Conservation (phyloP, 2,888 invertebrate genomes). For the Prosapia bicincta region DNA sequence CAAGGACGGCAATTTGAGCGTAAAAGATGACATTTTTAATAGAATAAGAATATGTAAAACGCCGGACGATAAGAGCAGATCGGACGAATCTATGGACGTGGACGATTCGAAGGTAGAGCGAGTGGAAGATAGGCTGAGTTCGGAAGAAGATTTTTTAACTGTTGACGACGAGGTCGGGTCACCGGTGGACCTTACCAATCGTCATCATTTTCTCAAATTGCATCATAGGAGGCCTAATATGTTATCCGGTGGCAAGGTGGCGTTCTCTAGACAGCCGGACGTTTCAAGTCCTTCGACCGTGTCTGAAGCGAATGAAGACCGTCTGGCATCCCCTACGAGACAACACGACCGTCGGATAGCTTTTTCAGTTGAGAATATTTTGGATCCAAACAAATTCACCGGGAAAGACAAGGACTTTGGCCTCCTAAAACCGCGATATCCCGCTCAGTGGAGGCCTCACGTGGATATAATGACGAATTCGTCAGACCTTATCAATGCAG, state of each 20-base stretch:
- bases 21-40: slow-evolving; percentile 32
- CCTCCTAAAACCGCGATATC: slow-evolving; percentile 14
- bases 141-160: slow-evolving; percentile 32
- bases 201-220: slow-evolving; percentile 41
- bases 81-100: slow-evolving; percentile 25
- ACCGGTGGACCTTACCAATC: slow-evolving; percentile 49
- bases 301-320: slow-evolving; percentile 20
- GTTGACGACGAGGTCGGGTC: slow-evolving; percentile 40
- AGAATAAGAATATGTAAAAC: slow-evolving; percentile 7
- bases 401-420: slow-evolving; percentile 47
- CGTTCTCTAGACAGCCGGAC: slow-evolving; percentile 36
- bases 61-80: slow-evolving; percentile 13
- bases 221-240: slow-evolving; percentile 36
- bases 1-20: slow-evolving; percentile 37
- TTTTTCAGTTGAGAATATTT: slow-evolving; percentile 86
- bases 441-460: slow-evolving; percentile 40
- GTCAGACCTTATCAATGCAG: slow-evolving; percentile 32
- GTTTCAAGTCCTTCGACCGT: slow-evolving; percentile 26
- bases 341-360: slow-evolving; percentile 54
- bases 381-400: slow-evolving; percentile 88
- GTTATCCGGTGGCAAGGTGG: slow-evolving; percentile 36
- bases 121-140: slow-evolving; percentile 29
- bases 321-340: slow-evolving; percentile 37
- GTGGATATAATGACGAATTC: slow-evolving; percentile 32
- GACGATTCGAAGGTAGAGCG: slow-evolving; percentile 18